Conservation (phyloP, 2,797 vertebrate genomes). For the Characodon lateralis region DNA sequence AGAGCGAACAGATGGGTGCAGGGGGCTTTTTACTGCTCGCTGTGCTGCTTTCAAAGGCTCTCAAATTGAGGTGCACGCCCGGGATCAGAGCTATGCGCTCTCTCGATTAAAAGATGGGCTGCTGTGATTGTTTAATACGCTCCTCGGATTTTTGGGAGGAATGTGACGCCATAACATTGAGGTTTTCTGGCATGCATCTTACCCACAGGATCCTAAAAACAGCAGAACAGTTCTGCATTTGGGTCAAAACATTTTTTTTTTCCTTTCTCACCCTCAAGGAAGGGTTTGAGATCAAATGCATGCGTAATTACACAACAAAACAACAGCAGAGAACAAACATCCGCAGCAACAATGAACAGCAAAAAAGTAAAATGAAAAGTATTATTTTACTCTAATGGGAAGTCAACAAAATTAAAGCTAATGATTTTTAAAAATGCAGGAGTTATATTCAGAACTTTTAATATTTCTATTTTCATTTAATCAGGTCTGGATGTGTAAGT, state of each 20-base stretch:
- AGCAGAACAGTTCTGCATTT: conserved; percentile 47
- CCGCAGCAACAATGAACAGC: conserved; percentile 9
- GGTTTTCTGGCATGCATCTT: conserved; percentile 34
- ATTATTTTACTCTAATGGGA: background rate
- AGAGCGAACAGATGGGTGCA: no score
- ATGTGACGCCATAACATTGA: conserved; percentile 5
- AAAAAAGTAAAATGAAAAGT: background rate
- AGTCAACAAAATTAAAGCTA: background rate
- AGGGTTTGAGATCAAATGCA: conserved; percentile 43
- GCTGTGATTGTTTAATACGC: no score
- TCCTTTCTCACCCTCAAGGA: conserved; percentile 40
- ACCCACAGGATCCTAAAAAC: conserved; percentile 40
- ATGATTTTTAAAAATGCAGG: background rate
- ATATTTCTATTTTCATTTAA: background rate
- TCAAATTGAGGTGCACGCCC: no score
- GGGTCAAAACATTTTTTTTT: conserved; percentile 42
- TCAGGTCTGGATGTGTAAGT: background rate
- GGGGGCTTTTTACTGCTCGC: no score
- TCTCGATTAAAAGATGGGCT: no score
- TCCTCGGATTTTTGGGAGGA: no score
- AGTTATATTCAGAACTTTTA: background rate
- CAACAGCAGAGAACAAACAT: conserved; percentile 23
- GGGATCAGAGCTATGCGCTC: no score
- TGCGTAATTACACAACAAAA: conserved; percentile 30
- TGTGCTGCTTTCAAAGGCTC: no score